Percentiles rank a stretch among this genome's conserved stretches.
phyloP scores from a whole-genome alignment of 1,140 invertebrate species.

The Ridgeia piscesae region DNA sequence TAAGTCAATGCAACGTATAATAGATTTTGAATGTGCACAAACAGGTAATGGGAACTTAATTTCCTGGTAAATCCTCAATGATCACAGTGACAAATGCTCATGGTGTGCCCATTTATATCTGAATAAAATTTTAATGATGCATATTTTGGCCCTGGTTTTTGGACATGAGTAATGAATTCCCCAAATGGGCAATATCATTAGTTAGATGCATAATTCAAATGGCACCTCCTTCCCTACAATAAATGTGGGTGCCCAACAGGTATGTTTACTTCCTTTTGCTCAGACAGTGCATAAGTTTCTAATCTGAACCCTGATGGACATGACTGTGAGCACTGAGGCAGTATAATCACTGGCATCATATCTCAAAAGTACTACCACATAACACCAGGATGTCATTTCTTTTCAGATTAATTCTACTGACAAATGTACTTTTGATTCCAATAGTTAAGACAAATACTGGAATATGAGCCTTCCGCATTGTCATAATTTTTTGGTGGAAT shows the following conservation, averaged over 20 bases:
- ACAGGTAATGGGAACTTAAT: not conserved
- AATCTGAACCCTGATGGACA: not conserved
- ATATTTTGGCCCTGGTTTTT: not conserved
- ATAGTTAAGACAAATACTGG: too few species aligned
- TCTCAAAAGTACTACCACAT: not conserved
- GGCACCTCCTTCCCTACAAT: not conserved
- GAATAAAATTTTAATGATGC: not conserved
- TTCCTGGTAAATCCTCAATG: not conserved
- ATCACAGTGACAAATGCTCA: not conserved
- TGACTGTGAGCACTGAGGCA: not conserved
- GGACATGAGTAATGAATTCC: not conserved
- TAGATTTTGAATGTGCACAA: not conserved
- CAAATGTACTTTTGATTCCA: too few species aligned
- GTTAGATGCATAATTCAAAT: not conserved
- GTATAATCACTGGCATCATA: not conserved
- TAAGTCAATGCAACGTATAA: not conserved
- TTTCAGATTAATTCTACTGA: too few species aligned
- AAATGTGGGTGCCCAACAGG: not conserved
- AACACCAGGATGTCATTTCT: too few species aligned
- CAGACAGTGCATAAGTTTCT: not conserved
- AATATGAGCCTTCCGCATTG: too few species aligned
- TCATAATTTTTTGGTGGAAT: too few species aligned
- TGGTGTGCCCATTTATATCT: not conserved
- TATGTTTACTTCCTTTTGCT: not conserved
- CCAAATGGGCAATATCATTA: not conserved